Evolutionary conservation across 2,888 invertebrate genomes (phyloP).

Genomic region (Ceratothoa steindachneri): DNA sequence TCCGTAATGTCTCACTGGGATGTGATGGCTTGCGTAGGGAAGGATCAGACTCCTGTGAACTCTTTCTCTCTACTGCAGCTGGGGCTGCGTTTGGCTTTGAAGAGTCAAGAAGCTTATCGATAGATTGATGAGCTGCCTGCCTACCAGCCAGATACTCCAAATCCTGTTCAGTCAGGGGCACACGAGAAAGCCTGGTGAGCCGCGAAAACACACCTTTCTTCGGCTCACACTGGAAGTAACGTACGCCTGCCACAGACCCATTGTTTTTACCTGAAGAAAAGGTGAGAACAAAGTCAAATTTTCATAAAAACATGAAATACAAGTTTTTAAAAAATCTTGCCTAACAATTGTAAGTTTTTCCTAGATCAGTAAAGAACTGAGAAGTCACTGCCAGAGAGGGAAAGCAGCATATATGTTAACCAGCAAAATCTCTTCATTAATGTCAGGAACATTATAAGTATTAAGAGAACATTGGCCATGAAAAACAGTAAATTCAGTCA

Average conservation of each 20-base stretch:
- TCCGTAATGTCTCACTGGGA: background rate
- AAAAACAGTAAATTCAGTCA: too few relatives aligned
- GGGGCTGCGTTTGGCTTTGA: slow-evolving; percentile 1
- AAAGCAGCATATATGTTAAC: too few relatives aligned
- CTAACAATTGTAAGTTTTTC: too few relatives aligned
- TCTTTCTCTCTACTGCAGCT: background rate
- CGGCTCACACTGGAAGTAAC: slow-evolving; percentile 89
- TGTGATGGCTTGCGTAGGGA: slow-evolving; percentile 7
- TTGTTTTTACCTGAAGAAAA: slow-evolving; percentile 76
- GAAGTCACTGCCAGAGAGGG: too few relatives aligned
- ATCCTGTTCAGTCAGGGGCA: slow-evolving; percentile 57
- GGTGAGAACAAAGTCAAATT: background rate
- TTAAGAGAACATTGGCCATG: too few relatives aligned
- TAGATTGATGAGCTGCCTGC: background rate
- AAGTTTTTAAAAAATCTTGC: too few relatives aligned
- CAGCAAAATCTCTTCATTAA: too few relatives aligned
- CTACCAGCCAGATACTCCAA: slow-evolving; percentile 23
- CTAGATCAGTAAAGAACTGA: too few relatives aligned
- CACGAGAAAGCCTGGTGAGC: slow-evolving; percentile 74
- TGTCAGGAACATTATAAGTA: too few relatives aligned
- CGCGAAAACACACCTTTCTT: slow-evolving; percentile 89
- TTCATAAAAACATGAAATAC: background rate
- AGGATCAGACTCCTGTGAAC: slow-evolving; percentile 8
- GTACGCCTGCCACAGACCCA: slow-evolving; percentile 84
- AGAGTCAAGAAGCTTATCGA: slow-evolving; percentile 6